These are phyloP conservation scores for Dicranocentrus wangi DNA, from an alignment of 2,888 invertebrate genomes.

Conservation along the genomic window DNA sequence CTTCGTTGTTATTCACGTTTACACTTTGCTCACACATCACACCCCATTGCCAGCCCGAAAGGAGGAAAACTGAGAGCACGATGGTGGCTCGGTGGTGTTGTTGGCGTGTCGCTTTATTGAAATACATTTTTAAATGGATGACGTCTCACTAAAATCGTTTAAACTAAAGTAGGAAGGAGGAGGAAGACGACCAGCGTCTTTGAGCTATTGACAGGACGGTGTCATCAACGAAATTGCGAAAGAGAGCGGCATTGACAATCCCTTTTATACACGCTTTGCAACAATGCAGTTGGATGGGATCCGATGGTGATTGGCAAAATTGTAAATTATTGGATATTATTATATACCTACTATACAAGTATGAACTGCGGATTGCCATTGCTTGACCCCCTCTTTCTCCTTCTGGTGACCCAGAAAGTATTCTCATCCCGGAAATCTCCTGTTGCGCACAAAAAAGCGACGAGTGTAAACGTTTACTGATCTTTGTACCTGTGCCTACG, in stretches of 20 bases:
- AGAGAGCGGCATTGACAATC: conserved; percentile 52
- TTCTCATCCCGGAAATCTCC: conserved; percentile 7
- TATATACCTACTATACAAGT: too few relatives aligned
- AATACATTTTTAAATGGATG: neutral
- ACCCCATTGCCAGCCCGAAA: conserved; percentile 29
- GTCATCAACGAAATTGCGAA: conserved; percentile 54
- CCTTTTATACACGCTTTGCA: conserved; percentile 27
- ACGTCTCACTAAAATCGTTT: conserved; percentile 17
- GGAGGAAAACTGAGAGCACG: conserved; percentile 10
- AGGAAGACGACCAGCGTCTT: conserved; percentile 42
- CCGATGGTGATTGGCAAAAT: too few relatives aligned
- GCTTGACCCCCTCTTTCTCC: neutral
- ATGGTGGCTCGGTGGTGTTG: neutral
- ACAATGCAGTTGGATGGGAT: too few relatives aligned
- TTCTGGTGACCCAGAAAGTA: conserved; percentile 4
- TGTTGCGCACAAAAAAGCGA: neutral
- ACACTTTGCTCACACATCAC: conserved; percentile 52
- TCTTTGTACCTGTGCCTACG: neutral
- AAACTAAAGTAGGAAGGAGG: neutral
- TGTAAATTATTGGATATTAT: too few relatives aligned
- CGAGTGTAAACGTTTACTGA: neutral
- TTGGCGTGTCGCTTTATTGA: neutral
- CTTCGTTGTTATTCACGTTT: conserved; percentile 17
- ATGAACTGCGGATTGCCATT: too few relatives aligned
- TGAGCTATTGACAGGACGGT: neutral